Percentiles rank a stretch among this genome's conserved stretches.
Conservation (phyloP, 2,113 vertebrate genomes). For the Grus americana region DNA sequence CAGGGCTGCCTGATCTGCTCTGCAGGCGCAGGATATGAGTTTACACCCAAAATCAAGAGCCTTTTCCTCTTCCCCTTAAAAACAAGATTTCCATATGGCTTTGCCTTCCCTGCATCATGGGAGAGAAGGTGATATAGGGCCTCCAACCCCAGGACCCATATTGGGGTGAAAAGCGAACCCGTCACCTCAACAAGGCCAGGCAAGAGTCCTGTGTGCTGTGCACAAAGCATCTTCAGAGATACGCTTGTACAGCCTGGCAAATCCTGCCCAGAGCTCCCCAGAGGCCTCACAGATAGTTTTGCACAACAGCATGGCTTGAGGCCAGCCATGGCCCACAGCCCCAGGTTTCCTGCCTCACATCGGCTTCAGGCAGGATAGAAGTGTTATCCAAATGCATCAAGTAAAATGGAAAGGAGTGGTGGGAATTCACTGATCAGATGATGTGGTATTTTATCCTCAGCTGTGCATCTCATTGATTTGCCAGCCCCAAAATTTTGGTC, state of each 20-base stretch:
- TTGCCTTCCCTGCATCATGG: not conserved
- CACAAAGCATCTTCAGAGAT: not conserved
- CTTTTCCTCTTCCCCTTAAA: not conserved
- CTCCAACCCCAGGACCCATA: not conserved
- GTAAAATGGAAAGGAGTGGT: not conserved
- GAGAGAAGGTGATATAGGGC: fast-evolving
- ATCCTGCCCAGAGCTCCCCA: not conserved
- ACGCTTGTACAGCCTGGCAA: not conserved
- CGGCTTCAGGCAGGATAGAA: not conserved
- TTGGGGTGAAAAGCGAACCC: not conserved
- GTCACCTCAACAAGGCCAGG: no score
- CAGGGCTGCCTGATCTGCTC: not conserved
- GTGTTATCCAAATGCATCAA: not conserved
- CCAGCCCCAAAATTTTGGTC: not conserved
- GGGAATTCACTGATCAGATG: not conserved
- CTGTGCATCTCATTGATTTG: not conserved
- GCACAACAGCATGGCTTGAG: not conserved
- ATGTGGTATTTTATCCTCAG: not conserved
- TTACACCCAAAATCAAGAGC: not conserved
- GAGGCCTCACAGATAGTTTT: not conserved
- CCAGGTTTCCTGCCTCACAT: not conserved
- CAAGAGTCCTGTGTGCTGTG: fast-evolving
- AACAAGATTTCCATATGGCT: not conserved
- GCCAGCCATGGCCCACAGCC: not conserved
- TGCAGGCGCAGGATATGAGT: not conserved